Evolutionary conservation across 2,888 invertebrate species (phyloP).

Genomic region (Volucella inflata): DNA sequence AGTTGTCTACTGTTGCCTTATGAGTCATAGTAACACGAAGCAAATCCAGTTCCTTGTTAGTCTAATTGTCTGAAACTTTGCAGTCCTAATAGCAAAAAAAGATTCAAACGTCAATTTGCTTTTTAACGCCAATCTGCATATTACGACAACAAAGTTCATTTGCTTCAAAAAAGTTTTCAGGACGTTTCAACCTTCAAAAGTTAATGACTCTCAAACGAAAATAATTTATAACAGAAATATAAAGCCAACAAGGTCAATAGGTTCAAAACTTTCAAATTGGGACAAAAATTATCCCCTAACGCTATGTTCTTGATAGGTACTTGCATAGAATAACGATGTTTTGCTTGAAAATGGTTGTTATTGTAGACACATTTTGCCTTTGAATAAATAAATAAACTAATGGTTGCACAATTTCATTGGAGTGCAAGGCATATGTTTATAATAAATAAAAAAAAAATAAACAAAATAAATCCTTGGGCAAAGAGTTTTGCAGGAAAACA

Average conservation of each 20-base stretch:
- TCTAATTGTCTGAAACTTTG: conserved; percentile 44
- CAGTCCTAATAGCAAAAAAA: conserved; percentile 43
- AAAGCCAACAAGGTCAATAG: conserved; percentile 68
- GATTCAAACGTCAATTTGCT: conserved; percentile 65
- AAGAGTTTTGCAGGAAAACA: conserved; percentile 30
- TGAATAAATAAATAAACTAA: conserved; percentile 46
- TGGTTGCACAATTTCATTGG: conserved; percentile 47
- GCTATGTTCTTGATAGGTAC: neutral
- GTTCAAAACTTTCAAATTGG: conserved; percentile 57
- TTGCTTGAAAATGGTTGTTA: neutral
- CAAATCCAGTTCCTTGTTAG: conserved; percentile 54
- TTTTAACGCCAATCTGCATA: conserved; percentile 22
- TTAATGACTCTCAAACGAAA: conserved; percentile 1
- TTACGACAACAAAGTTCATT: conserved; percentile 33
- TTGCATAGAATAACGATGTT: too few relatives aligned
- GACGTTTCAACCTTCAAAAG: neutral
- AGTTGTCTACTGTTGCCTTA: conserved; percentile 48
- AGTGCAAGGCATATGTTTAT: conserved; percentile 30
- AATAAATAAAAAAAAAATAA: conserved; percentile 15
- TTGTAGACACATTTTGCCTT: conserved; percentile 6
- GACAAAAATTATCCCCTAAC: conserved; percentile 59
- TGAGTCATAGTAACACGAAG: conserved; percentile 51
- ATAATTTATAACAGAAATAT: neutral
- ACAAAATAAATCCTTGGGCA: neutral
- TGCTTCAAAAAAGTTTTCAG: conserved; percentile 43